These are phyloP conservation scores for Physeter macrocephalus DNA, from an alignment of 2,113 vertebrate species.

Conservation along the genomic window DNA sequence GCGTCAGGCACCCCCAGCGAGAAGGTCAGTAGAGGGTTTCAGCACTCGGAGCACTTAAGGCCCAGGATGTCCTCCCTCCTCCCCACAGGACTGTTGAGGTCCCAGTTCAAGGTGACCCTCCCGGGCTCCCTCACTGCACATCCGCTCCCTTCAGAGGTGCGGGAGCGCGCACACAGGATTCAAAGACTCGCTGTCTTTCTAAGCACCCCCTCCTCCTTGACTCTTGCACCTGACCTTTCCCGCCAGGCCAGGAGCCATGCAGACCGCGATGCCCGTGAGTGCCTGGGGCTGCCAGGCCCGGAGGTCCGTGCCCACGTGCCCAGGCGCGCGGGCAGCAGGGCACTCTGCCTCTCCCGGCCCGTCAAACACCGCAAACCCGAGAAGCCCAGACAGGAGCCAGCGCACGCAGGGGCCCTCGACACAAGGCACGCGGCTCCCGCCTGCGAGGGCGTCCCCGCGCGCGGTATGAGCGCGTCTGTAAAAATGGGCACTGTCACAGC, in stretches of 20 bases:
- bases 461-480: background rate
- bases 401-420: rapidly evolving
- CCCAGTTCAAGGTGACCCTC: background rate
- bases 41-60: background rate
- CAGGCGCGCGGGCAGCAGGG: background rate
- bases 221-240: background rate
- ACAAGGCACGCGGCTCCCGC: background rate
- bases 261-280: background rate
- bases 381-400: background rate
- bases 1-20: background rate
- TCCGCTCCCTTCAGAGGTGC: background rate
- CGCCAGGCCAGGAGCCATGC: background rate
- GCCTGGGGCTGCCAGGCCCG: background rate
- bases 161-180: background rate
- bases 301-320: background rate
- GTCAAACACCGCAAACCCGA: background rate
- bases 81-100: background rate
- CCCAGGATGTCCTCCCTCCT: background rate
- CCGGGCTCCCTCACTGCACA: background rate
- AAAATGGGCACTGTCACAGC: background rate
- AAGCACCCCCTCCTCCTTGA: background rate
- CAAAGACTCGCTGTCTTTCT: background rate
- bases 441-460: rapidly evolving
- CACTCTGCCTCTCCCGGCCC: background rate
- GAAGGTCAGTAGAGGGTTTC: background rate